Evolutionary conservation across 30 jellyfish, hydroid and myxozoan species (phyloP), one percentile per base, ranked within the genome.

Genomic region (Clytia hemisphaerica): DNA sequence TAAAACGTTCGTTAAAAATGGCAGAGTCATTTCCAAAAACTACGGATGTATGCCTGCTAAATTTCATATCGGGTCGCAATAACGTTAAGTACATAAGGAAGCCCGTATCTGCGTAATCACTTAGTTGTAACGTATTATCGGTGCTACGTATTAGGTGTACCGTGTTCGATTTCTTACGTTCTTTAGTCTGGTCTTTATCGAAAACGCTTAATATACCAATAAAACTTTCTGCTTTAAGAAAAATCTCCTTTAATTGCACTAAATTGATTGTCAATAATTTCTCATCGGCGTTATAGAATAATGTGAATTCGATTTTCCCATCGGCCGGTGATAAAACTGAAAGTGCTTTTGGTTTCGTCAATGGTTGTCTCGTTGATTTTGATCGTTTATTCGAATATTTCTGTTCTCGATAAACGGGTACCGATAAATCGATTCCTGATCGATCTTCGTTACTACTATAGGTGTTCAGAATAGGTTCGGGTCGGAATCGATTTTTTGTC

Each of bases 221-320:
- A 53, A 82, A 82, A n/a, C 60, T 32, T 22, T 82, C 88, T 34
- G 94, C 78, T 36, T 71, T 31, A 19, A 82, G 37, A 33, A 47
- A 35, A 10, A 82, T 32, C 27, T 72, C 87, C 27, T 62, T 10
- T 33, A 82, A 50, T 38, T 74, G 88, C 29, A 34, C 38, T 44
- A 82, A 47, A 1, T 75, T 76, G 10, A 82, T 48, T 4, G 42
- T 67, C 9, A 73, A 65, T 9, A 29, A 29, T n/a, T 75, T 24
- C 21, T 60, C 73, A 28, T 26, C 75, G 24, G 70, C 34, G 33
- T 73, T 70, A 32, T 59, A 50, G 44, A 61, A 54, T 7, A 74
- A 25, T 12, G 71, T 36, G 67, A 47, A 82, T 37, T 82, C 94
- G 38, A 82, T 45, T 67, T 72, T 75, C 10, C 94, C 94, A 31